Conservation (phyloP, 2,113 vertebrate species). For the Triplophysa siluroides region DNA sequence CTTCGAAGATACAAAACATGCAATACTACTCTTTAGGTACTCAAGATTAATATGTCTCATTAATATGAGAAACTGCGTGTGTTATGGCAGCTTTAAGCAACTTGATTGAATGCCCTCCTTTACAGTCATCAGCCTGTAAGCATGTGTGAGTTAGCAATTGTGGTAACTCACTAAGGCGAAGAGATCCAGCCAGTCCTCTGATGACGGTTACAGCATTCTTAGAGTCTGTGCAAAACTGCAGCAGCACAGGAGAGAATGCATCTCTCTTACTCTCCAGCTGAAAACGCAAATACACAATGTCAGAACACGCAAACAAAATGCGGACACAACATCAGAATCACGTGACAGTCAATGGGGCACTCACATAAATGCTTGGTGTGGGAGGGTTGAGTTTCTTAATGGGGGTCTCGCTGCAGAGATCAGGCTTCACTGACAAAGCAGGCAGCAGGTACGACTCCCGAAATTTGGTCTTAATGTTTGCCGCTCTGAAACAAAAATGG, state of each 20-base stretch:
- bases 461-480: conserved; percentile 80
- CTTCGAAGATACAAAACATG: too few species aligned
- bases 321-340: neutral
- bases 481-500: conserved; percentile 66
- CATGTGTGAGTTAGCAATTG: neutral
- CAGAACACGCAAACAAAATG: neutral
- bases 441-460: conserved; percentile 83
- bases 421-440: conserved; percentile 83
- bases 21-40: too few species aligned
- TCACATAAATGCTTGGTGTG: conserved; percentile 90
- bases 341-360: conserved; percentile 50
- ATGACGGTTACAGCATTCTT: conserved; percentile 92
- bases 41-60: too few species aligned
- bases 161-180: conserved; percentile 82
- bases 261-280: conserved; percentile 92
- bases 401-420: conserved; percentile 64
- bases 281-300: conserved; percentile 31
- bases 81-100: too few species aligned
- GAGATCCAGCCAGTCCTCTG: conserved; percentile 87
- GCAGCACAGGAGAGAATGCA: conserved; percentile 87
- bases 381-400: conserved; percentile 89
- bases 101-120: too few species aligned
- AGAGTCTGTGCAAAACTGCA: conserved; percentile 90
- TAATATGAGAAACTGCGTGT: too few species aligned
- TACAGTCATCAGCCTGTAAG: neutral